Base-by-base conservation (phyloP, 2,113 vertebrate species). In the Lagopus muta region DNA sequence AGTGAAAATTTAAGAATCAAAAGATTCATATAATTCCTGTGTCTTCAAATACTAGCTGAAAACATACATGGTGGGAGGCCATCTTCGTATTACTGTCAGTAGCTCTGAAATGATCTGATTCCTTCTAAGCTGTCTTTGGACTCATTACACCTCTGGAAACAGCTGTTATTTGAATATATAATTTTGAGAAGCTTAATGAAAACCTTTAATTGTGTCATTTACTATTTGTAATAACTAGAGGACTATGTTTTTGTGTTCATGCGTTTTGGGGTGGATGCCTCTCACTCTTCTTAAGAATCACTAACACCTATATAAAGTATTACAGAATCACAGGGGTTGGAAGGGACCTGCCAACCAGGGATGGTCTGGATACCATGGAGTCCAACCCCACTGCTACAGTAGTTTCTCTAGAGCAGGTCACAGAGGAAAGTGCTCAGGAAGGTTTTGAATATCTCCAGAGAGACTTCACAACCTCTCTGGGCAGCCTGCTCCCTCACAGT, bases 101-200 rank as follows among this genome's bases (percentile, higher is more conserved):
- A 50, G 24, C 52, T 64, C 40, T 57, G 47, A 66, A 57, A 61
- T 76, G 18, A 9, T 45, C 19, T 20, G 36, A 57, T 61, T 86
- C n/a, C 13, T 65, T 28, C 52, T 50, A 30, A 62, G 61, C 14
- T 38, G 12, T 19, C 34, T 65, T 6, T 32, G 42, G 27, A 70
- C 22, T 16, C 69, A 12, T 1, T 36, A 18, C 45, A 24, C 22
- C 4, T 40, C 11, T n/a, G 3, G 0, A 3, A 61, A 50, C 5
- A 36, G 6, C 18, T 70, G 27, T 17, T 42, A 82, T 27, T 24
- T 40, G 17, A 73, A 40, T 16, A 77, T 47, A 32, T 0, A 61
- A 9, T 8, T 79, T 9, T 6, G 38, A 61, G 7, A 42, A 80
- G 27, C n/a, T 75, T 10, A 69, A 60, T 21, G 69, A 57, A 70